Percentiles rank a stretch among this genome's conserved stretches.
These are phyloP conservation scores for Falco novaeseelandiae DNA, from an alignment of 2,797 vertebrate genomes.

Conservation along the genomic window DNA sequence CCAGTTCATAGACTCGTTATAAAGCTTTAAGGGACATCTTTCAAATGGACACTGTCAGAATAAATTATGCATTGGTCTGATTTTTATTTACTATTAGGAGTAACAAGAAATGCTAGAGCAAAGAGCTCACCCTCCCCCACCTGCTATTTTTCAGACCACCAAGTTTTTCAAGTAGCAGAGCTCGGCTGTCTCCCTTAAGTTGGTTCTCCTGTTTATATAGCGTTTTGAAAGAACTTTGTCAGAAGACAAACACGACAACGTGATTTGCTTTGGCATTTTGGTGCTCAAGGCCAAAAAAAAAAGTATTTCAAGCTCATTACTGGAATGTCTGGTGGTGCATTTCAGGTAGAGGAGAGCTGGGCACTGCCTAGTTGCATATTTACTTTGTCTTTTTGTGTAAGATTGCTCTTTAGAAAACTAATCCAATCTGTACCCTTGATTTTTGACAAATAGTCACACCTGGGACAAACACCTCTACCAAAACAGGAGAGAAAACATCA, in stretches of 20 bases:
- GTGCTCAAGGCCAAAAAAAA: not conserved
- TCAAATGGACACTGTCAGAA: not conserved
- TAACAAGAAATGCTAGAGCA: not conserved
- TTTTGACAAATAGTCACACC: not conserved
- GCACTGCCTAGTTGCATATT: not conserved
- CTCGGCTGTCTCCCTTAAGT: fast-evolving
- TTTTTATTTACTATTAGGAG: not conserved
- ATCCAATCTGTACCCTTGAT: not conserved
- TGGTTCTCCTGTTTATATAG: not conserved
- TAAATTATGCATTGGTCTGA: not conserved
- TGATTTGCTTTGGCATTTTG: not conserved
- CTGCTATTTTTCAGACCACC: not conserved
- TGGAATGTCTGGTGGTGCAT: not conserved
- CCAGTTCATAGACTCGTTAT: not conserved
- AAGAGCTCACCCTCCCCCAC: not conserved
- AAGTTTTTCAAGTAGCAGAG: not conserved
- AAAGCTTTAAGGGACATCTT: not conserved
- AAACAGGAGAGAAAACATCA: not conserved
- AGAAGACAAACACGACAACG: not conserved
- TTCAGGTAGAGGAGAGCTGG: not conserved
- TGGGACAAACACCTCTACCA: not conserved
- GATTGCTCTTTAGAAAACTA: not conserved
- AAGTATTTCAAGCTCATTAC: not conserved
- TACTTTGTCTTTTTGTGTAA: not conserved
- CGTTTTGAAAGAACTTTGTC: not conserved